phyloP scores from a whole-genome alignment of 2,113 vertebrate species.

The Oxyura jamaicensis region DNA sequence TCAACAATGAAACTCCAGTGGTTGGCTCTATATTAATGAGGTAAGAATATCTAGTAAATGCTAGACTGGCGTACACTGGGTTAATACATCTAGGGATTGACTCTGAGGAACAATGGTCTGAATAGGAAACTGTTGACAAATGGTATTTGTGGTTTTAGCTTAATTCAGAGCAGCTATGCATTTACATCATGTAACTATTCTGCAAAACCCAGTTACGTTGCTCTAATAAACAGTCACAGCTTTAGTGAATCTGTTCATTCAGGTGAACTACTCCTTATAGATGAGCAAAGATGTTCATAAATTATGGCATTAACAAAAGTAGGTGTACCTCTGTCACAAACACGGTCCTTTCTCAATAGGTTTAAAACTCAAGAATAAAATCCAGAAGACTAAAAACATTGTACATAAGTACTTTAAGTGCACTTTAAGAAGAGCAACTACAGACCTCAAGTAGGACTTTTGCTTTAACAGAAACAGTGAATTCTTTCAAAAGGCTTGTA shows the following conservation, averaged over 20 bases:
- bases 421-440: not conserved
- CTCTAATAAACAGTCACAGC: not conserved
- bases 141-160: not conserved
- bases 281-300: not conserved
- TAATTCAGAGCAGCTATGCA: not conserved
- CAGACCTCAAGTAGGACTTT: not conserved
- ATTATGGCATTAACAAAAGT: not conserved
- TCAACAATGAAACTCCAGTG: not conserved
- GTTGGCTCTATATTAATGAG: not conserved
- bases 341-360: not conserved
- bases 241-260: not conserved
- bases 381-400: not conserved
- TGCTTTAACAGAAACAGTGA: not conserved
- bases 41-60: not conserved
- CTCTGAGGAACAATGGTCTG: not conserved
- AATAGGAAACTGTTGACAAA: not conserved
- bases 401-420: not conserved
- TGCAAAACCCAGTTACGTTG: not conserved
- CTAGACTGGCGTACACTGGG: not conserved
- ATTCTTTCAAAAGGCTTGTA: not conserved
- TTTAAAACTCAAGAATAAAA: not conserved
- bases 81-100: not conserved
- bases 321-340: not conserved
- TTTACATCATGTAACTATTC: not conserved
- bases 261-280: not conserved